Base-by-base conservation (phyloP, 2,888 invertebrate genomes). In the Drosophila mimica region DNA sequence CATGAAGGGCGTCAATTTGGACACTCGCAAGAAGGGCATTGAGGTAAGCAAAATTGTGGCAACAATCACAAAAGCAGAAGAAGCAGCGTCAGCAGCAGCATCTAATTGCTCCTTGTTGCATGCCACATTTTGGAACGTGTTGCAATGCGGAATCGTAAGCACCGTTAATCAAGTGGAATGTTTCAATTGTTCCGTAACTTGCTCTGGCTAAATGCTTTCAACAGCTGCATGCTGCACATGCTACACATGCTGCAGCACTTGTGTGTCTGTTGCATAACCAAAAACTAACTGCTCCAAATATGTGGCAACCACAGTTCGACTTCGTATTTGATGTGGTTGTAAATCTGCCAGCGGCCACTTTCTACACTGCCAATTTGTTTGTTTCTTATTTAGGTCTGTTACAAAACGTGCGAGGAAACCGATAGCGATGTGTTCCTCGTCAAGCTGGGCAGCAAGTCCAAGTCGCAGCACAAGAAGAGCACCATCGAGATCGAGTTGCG, bases 391-490 rank as follows among this genome's bases (percentile, higher is more conserved):
- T 67, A 93, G 93, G 91, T 93, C 25, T 93, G 93, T 64, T 92
- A 92, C 68, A 92, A 91, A 73, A 91, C 92, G 15, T 92, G 91
- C 70, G 90, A 95, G 0, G 95, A 96, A 82, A 95, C 95, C 0
- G 95, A 96, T 59, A 95, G 95, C 82, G 96, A 96, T 81, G 94
- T 96, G 0, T 96, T 96, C 78, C 93, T 96, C 6, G 92, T 96
- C 54, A 95, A 96, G 84, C 95, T 97, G 66, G 97, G 96, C 2
- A 96, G 96, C 88, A 96, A 96, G 88, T 95, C 95, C 0, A 95
- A 96, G 38, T 95, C 95, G 0, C 95, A 94, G 51, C 95, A 95
- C 70, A 96, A 96, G 93, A 96, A 96, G 87, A 94, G 94, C 53
- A 94, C 94, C 60, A 93, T 95, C 63, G 95, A 97, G 94, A 94